phyloP scores from a whole-genome alignment of 1,140 invertebrate genomes.

The Anastatus disparis region DNA sequence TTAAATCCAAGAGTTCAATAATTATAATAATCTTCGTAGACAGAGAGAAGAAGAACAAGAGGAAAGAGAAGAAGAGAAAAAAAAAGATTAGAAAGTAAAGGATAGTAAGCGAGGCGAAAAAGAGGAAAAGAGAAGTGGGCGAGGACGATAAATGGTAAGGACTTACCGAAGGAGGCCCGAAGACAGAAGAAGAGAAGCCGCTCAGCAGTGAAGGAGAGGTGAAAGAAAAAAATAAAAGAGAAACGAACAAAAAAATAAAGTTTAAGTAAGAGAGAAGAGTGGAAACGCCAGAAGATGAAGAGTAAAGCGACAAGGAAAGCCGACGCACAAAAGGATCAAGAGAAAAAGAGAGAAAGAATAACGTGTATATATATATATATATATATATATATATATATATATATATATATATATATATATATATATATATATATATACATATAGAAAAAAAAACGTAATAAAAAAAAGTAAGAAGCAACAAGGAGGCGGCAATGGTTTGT shows the following conservation, averaged over 20 bases:
- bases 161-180: slow-evolving; percentile 10
- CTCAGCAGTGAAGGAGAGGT: background rate
- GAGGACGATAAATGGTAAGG: slow-evolving; percentile 32
- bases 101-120: background rate
- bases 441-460: too few species aligned
- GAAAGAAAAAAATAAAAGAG: slow-evolving; percentile 5
- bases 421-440: too few species aligned
- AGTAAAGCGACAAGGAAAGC: slow-evolving; percentile 23
- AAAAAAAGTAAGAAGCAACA: slow-evolving; percentile 26
- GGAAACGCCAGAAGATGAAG: slow-evolving; percentile 34
- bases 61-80: background rate
- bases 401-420: too few species aligned
- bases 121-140: slow-evolving; percentile 22
- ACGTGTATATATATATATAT: too few species aligned
- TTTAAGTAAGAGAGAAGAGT: slow-evolving; percentile 10
- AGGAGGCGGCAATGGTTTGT: slow-evolving; percentile 29
- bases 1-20: background rate
- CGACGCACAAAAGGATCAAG: background rate
- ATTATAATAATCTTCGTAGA: background rate
- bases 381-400: too few species aligned
- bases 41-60: background rate
- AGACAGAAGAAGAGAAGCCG: slow-evolving; percentile 12
- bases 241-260: too few species aligned
- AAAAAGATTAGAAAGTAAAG: background rate
- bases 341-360: slow-evolving; percentile 19